Evolutionary conservation across 2,888 invertebrate species (phyloP).

Genomic region (Teleogryllus oceanicus): DNA sequence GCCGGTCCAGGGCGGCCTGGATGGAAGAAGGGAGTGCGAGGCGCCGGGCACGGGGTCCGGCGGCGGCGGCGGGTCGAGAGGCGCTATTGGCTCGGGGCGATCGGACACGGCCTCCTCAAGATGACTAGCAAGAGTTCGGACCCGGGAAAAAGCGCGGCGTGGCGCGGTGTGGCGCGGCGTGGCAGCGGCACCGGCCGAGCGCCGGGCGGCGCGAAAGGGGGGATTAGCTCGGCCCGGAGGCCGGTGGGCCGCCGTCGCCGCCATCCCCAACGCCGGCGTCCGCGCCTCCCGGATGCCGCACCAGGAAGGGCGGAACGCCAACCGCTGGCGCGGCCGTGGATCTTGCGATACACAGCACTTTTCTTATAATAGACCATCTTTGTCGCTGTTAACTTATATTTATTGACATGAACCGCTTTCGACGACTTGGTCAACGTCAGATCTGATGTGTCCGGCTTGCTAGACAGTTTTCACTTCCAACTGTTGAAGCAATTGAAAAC

Average conservation of each 20-base stretch:
- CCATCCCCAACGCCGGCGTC: neutral
- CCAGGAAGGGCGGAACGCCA: neutral
- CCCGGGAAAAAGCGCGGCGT: neutral
- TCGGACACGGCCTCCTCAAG: neutral
- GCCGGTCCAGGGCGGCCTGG: too few species aligned
- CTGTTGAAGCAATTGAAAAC: too few species aligned
- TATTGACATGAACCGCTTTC: too few species aligned
- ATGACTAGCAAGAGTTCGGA: neutral
- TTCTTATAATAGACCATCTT: too few species aligned
- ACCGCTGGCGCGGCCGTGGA: neutral
- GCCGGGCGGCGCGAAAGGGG: neutral
- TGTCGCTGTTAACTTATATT: too few species aligned
- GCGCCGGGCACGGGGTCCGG: neutral
- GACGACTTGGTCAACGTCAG: too few species aligned
- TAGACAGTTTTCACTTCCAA: too few species aligned
- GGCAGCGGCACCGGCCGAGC: too few species aligned
- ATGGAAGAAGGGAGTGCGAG: neutral
- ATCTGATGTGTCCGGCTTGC: too few species aligned
- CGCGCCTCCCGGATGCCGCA: neutral
- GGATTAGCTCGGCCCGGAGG: neutral
- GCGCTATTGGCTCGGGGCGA: neutral
- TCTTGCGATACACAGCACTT: too few species aligned
- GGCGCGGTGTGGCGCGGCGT: neutral
- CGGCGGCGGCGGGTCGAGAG: neutral
- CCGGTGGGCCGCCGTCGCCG: neutral